phyloP scores from a whole-genome alignment of 1,140 invertebrate species.

The Dendroctonus valens region DNA sequence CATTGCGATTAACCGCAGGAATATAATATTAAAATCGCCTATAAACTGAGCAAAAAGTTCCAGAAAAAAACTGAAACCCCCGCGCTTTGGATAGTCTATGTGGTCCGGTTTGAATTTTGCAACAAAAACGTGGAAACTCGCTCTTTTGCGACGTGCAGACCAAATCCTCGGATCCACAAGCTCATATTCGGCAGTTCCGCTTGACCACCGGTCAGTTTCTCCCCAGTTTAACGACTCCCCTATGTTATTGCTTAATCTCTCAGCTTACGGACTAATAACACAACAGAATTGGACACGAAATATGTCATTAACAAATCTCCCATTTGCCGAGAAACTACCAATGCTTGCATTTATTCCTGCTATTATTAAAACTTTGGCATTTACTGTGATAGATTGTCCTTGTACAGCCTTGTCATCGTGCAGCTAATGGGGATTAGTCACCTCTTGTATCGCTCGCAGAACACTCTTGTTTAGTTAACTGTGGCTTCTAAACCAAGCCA shows the following conservation, averaged over 20 bases:
- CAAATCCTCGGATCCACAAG: not conserved
- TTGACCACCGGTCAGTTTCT: slow-evolving; percentile 43
- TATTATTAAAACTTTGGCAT: slow-evolving; percentile 37
- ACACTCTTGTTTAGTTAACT: no score
- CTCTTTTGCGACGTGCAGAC: no score
- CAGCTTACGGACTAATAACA: slow-evolving; percentile 42
- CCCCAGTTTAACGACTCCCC: slow-evolving; percentile 38
- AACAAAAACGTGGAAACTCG: no score
- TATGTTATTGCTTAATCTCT: slow-evolving; percentile 44
- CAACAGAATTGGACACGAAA: slow-evolving; percentile 38
- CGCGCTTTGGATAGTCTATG: no score
- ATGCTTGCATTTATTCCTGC: slow-evolving; percentile 24
- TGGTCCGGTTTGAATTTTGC: no score
- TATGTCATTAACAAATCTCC: slow-evolving; percentile 44
- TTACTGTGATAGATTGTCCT: slow-evolving; percentile 37
- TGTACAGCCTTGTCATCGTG: slow-evolving; percentile 1
- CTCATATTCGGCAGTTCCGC: slow-evolving; percentile 32
- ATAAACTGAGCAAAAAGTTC: no score
- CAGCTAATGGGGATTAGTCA: slow-evolving; percentile 2
- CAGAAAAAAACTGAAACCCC: no score
- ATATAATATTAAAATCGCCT: no score
- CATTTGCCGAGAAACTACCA: slow-evolving; percentile 24
- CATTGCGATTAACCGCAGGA: no score
- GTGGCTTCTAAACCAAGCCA: no score
- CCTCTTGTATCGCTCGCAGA: not conserved